Percentiles rank a stretch among this genome's conserved stretches.
Evolutionary conservation across 2,888 invertebrate species (phyloP).

Genomic region (Drepana falcataria): DNA sequence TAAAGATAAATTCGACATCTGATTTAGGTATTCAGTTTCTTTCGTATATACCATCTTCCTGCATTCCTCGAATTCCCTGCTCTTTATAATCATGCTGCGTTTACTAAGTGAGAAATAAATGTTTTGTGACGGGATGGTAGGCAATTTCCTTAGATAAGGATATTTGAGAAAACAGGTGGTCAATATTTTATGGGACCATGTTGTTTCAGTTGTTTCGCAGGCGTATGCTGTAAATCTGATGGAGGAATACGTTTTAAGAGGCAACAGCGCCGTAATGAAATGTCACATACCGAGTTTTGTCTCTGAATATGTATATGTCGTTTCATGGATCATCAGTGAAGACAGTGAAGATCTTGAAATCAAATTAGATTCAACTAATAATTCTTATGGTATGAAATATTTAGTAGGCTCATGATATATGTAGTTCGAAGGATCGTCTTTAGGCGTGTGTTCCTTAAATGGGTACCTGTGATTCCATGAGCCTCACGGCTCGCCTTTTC

Average conservation of each 20-base stretch:
- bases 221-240: slow-evolving; percentile 93
- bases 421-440: slow-evolving; percentile 9
- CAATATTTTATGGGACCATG: slow-evolving; percentile 12
- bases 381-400: slow-evolving; percentile 52
- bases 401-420: background rate
- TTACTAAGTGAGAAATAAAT: too few relatives aligned
- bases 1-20: slow-evolving; percentile 50
- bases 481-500: slow-evolving; percentile 80
- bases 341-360: slow-evolving; percentile 72
- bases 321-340: slow-evolving; percentile 91
- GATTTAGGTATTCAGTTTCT: slow-evolving; percentile 47
- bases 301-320: slow-evolving; percentile 91
- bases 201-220: slow-evolving; percentile 92
- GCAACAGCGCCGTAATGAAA: slow-evolving; percentile 94
- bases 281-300: slow-evolving; percentile 96
- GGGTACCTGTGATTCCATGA: slow-evolving; percentile 71
- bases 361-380: slow-evolving; percentile 55
- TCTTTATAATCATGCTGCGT: slow-evolving; percentile 2
- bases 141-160: too few relatives aligned
- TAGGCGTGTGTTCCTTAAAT: slow-evolving; percentile 47
- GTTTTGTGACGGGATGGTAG: too few relatives aligned
- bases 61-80: slow-evolving; percentile 7
- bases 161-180: background rate
- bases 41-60: slow-evolving; percentile 11
- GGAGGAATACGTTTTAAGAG: slow-evolving; percentile 94